Conservation (phyloP, 2,113 vertebrate species). For the Varanus komodoensis region DNA sequence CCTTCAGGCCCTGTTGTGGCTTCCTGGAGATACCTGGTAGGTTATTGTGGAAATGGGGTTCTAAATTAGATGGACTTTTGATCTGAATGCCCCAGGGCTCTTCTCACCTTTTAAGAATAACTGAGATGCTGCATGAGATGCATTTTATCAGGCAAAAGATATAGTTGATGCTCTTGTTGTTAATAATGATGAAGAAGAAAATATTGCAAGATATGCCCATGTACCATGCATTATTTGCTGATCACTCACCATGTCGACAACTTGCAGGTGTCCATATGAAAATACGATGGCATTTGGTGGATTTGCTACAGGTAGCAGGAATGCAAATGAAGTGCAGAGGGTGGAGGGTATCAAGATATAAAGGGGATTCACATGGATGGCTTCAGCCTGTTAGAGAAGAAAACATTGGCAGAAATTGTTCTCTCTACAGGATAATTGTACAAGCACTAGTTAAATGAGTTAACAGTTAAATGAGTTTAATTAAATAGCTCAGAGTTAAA, state of each 20-base stretch:
- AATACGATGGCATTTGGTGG: conserved; percentile 93
- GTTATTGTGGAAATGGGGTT: not conserved
- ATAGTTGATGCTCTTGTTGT: not conserved
- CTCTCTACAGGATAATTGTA: not conserved
- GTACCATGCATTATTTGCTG: conserved; percentile 4
- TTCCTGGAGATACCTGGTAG: not conserved
- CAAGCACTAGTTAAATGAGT: not conserved
- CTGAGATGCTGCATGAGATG: not conserved
- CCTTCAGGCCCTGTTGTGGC: not conserved
- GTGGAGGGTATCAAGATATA: conserved; percentile 90
- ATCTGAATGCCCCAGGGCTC: not conserved
- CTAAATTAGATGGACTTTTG: not conserved
- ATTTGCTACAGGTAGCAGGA: conserved; percentile 91
- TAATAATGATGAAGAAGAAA: not conserved
- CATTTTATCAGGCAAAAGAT: not conserved
- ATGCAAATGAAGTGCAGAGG: conserved; percentile 91
- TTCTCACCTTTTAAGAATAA: not conserved
- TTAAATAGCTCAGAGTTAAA: not conserved
- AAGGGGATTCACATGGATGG: conserved; percentile 89
- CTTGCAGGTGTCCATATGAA: conserved; percentile 87
- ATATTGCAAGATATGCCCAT: not conserved
- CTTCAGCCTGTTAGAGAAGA: conserved; percentile 83
- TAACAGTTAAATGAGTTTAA: not conserved
- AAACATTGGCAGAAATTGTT: conserved; percentile 9
- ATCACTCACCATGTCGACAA: conserved; percentile 90